Percentiles rank a stretch among this genome's conserved stretches.
Conservation (phyloP, 2,113 vertebrate genomes). For the Brachyistius frenatus region DNA sequence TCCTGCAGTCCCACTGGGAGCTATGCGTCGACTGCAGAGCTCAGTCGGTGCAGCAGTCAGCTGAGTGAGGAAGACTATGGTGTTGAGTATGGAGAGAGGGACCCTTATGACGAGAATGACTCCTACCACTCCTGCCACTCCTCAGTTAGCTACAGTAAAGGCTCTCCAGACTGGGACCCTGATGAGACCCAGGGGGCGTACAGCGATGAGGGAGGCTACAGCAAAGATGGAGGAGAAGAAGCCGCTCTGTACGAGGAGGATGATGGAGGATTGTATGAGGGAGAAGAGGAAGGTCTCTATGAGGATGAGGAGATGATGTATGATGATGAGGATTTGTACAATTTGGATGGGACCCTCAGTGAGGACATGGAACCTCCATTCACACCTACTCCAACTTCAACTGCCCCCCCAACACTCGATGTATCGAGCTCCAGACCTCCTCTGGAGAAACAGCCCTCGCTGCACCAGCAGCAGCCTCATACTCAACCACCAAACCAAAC, state of each 20-base stretch:
- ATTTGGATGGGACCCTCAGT: slow-evolving; percentile 79
- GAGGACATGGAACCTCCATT: slow-evolving; percentile 83
- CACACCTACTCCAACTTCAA: slow-evolving; percentile 82
- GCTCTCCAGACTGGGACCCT: slow-evolving; percentile 93
- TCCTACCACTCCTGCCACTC: slow-evolving; percentile 99
- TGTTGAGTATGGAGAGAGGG: slow-evolving; percentile 88
- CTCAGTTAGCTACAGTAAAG: slow-evolving; percentile 95
- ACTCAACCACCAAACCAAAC: slow-evolving; percentile 60
- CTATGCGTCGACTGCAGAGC: slow-evolving; percentile 93
- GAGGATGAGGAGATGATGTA: slow-evolving; percentile 85
- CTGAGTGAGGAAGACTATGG: slow-evolving; percentile 93
- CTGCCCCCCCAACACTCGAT: slow-evolving; percentile 56
- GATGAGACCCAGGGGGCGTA: slow-evolving; percentile 90
- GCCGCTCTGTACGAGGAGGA: slow-evolving; percentile 85
- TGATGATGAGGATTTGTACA: slow-evolving; percentile 83
- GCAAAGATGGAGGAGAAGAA: slow-evolving; percentile 90
- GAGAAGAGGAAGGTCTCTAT: slow-evolving; percentile 79
- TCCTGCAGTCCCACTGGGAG: slow-evolving; percentile 91
- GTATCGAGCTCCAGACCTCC: slow-evolving; percentile 77
- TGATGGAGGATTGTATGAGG: slow-evolving; percentile 80
- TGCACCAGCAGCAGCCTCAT: slow-evolving; percentile 80
- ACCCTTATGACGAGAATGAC: slow-evolving; percentile 93
- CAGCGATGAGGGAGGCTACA: slow-evolving; percentile 90
- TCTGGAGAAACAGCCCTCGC: slow-evolving; percentile 83
- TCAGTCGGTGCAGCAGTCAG: slow-evolving; percentile 96